A percentile compares a stretch with the other conserved stretches of the same genome.
These are phyloP conservation scores for Oreochromis mossambicus DNA, from an alignment of 2,797 vertebrate species.

Conservation along the genomic window DNA sequence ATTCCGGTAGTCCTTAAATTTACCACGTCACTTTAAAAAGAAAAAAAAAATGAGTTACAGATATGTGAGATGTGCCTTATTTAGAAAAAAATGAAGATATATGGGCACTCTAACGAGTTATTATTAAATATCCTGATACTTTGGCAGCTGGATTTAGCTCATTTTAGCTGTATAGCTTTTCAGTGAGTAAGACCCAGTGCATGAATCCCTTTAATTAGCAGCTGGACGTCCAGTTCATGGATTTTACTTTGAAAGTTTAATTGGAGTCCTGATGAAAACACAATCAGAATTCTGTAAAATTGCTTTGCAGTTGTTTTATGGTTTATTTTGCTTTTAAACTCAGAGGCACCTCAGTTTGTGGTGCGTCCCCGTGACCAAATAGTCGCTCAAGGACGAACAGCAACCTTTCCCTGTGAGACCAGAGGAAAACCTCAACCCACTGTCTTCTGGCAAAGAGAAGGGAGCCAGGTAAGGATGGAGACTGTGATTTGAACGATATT, in stretches of 20 bases:
- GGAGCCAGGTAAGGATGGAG: slow-evolving; percentile 87
- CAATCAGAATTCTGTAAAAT: not conserved
- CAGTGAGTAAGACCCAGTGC: slow-evolving; percentile 24
- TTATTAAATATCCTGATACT: slow-evolving; percentile 34
- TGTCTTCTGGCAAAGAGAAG: slow-evolving; percentile 98
- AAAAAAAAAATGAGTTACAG: not conserved
- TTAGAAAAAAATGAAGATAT: not conserved
- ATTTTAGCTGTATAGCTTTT: slow-evolving; percentile 10
- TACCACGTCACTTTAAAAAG: slow-evolving; percentile 4
- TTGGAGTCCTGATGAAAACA: not conserved
- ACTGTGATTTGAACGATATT: not conserved
- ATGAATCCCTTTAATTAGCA: slow-evolving; percentile 42
- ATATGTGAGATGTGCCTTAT: slow-evolving; percentile 14
- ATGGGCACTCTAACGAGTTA: not conserved
- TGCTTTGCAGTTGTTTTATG: slow-evolving; percentile 25
- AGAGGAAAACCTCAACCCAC: slow-evolving; percentile 97
- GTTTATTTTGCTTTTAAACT: slow-evolving; percentile 57
- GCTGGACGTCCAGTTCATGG: not conserved
- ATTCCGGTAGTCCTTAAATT: not conserved
- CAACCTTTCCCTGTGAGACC: slow-evolving; percentile 95
- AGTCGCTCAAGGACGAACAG: slow-evolving; percentile 90
- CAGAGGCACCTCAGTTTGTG: slow-evolving; percentile 96
- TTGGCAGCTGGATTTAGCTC: slow-evolving; percentile 31
- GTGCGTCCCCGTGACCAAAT: slow-evolving; percentile 97
- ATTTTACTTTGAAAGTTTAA: not conserved